These are phyloP conservation scores for Ormia ochracea DNA, from an alignment of 2,888 invertebrate species.

Conservation along the genomic window DNA sequence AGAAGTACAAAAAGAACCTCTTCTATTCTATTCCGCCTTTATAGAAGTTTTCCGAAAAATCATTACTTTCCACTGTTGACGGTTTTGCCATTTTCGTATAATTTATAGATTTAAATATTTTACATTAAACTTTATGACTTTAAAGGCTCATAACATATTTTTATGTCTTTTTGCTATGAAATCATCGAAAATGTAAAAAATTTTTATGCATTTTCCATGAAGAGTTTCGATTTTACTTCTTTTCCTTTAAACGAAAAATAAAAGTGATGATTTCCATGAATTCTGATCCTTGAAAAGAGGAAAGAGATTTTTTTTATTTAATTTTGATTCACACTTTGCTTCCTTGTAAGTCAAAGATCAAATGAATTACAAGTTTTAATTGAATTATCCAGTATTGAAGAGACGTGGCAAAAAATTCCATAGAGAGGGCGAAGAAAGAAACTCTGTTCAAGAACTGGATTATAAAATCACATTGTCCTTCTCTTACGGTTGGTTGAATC, in stretches of 20 bases:
- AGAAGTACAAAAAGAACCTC: background rate
- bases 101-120: constrained; percentile 56
- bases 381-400: too few relatives aligned
- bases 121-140: constrained; percentile 36
- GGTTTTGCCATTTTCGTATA: constrained; percentile 43
- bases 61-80: background rate
- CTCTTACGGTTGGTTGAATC: too few relatives aligned
- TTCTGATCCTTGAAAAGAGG: background rate
- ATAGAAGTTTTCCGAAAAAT: background rate
- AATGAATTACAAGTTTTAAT: too few relatives aligned
- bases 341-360: too few relatives aligned
- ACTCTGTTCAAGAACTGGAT: too few relatives aligned
- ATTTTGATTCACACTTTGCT: too few relatives aligned
- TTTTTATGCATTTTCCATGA: constrained; percentile 55
- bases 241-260: constrained; percentile 1
- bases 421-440: too few relatives aligned
- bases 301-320: too few relatives aligned
- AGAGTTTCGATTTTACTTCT: constrained; percentile 48
- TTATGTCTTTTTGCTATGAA: background rate
- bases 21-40: background rate
- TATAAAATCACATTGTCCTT: too few relatives aligned
- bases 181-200: constrained; percentile 6
- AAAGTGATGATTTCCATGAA: constrained; percentile 18
- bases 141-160: background rate
- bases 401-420: too few relatives aligned